Conservation (phyloP, 2,113 vertebrate species). For the Sturnira hondurensis region DNA sequence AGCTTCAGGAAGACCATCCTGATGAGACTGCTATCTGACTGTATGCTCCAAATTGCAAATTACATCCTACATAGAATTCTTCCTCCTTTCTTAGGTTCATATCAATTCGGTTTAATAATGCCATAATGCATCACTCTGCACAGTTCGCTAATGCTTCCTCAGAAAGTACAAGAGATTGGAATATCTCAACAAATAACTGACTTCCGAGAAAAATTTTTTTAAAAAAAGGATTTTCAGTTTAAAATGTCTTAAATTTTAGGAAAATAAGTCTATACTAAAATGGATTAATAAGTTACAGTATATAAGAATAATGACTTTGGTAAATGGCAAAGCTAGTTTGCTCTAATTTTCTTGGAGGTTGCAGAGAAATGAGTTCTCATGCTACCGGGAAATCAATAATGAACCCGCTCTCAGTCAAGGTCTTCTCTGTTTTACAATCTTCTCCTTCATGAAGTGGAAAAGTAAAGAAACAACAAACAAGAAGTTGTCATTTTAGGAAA, state of each 20-base stretch:
- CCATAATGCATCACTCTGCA: neutral
- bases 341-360: neutral
- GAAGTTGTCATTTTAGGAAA: neutral
- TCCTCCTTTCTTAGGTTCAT: slow-evolving; percentile 42
- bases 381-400: neutral
- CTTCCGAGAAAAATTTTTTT: neutral
- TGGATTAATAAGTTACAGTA: neutral
- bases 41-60: slow-evolving; percentile 56
- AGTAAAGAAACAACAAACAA: neutral
- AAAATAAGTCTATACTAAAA: neutral
- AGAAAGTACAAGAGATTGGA: neutral
- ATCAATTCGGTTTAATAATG: slow-evolving; percentile 63
- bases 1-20: slow-evolving; percentile 45
- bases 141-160: slow-evolving; percentile 23
- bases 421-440: neutral
- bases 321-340: neutral
- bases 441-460: neutral
- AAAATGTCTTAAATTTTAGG: slow-evolving; percentile 19
- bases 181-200: neutral
- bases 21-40: slow-evolving; percentile 56
- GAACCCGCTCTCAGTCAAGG: neutral
- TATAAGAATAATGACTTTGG: neutral
- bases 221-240: neutral
- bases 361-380: neutral
- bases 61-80: slow-evolving; percentile 25